Evolutionary conservation across 2,888 invertebrate species (phyloP).

Genomic region (Nomada hirtipes): DNA sequence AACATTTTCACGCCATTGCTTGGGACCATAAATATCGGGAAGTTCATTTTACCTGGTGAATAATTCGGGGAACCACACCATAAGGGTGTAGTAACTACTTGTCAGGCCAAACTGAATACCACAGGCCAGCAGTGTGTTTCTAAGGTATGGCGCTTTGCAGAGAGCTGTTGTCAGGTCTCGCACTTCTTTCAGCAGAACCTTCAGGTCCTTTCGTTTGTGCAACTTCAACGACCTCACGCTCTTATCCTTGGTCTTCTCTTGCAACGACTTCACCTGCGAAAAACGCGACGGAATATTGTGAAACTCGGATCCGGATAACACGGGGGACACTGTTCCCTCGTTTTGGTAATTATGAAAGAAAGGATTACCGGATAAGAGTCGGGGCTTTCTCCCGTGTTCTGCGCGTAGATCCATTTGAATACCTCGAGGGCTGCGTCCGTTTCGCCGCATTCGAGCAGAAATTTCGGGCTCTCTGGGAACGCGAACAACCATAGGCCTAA

Average conservation of each 20-base stretch:
- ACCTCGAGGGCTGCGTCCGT: constrained; percentile 90
- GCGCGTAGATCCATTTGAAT: constrained; percentile 89
- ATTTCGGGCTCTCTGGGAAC: constrained; percentile 94
- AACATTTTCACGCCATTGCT: no score
- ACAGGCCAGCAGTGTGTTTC: constrained; percentile 91
- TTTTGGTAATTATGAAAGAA: neutral
- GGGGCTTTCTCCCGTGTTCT: constrained; percentile 90
- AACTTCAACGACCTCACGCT: constrained; percentile 89
- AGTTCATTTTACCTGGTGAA: constrained; percentile 85
- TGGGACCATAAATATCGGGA: no score
- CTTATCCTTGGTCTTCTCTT: constrained; percentile 89
- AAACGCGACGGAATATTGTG: neutral
- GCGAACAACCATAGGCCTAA: constrained; percentile 89
- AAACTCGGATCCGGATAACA: neutral
- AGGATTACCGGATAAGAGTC: constrained; percentile 89
- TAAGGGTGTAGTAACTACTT: constrained; percentile 95
- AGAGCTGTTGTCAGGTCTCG: constrained; percentile 91
- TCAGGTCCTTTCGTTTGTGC: constrained; percentile 90
- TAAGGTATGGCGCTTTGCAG: constrained; percentile 90
- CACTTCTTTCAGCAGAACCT: constrained; percentile 89
- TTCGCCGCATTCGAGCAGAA: constrained; percentile 92
- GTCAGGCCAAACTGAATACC: constrained; percentile 93
- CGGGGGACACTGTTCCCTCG: neutral
- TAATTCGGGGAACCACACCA: constrained; percentile 96
- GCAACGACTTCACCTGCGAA: constrained; percentile 89